phyloP scores from a whole-genome alignment of 2,888 invertebrate genomes.

The Drosophila falleni region DNA sequence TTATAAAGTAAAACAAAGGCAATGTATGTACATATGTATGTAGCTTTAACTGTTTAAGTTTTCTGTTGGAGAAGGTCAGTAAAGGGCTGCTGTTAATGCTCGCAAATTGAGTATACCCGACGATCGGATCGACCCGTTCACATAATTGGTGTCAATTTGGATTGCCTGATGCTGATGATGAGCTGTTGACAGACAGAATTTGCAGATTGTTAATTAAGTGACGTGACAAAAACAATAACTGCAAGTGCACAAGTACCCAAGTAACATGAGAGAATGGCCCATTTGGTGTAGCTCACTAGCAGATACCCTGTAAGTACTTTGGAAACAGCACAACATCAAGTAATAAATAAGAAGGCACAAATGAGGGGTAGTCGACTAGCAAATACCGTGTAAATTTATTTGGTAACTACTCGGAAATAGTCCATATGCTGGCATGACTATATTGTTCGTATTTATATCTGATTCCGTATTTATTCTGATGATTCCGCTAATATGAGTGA shows the following conservation, averaged over 20 bases:
- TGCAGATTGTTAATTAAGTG: constrained; percentile 42
- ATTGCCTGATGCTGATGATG: constrained; percentile 22
- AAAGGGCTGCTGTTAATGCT: constrained; percentile 42
- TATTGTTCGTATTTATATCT: too few species aligned
- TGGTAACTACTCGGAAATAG: too few species aligned
- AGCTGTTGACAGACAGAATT: constrained; percentile 27
- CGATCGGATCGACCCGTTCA: constrained; percentile 54
- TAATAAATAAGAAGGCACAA: too few species aligned
- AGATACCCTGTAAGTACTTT: not conserved
- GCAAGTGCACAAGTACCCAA: constrained; percentile 30
- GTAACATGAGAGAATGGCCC: not conserved
- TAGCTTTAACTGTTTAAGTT: constrained; percentile 33
- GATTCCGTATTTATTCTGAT: too few species aligned
- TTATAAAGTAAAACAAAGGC: constrained; percentile 34
- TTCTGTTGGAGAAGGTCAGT: constrained; percentile 67
- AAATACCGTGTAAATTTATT: too few species aligned
- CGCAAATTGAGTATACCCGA: constrained; percentile 47
- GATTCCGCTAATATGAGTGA: too few species aligned
- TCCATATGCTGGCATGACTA: too few species aligned
- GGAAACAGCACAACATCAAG: too few species aligned
- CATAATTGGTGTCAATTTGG: constrained; percentile 75
- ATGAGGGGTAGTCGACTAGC: too few species aligned
- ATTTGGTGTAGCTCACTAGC: not conserved
- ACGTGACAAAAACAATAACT: constrained; percentile 38
- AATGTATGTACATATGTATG: too few species aligned